A percentile compares a stretch with the other conserved stretches of the same genome.
phyloP scores from a whole-genome alignment of 2,797 vertebrate species.

The Scleropages formosus region DNA sequence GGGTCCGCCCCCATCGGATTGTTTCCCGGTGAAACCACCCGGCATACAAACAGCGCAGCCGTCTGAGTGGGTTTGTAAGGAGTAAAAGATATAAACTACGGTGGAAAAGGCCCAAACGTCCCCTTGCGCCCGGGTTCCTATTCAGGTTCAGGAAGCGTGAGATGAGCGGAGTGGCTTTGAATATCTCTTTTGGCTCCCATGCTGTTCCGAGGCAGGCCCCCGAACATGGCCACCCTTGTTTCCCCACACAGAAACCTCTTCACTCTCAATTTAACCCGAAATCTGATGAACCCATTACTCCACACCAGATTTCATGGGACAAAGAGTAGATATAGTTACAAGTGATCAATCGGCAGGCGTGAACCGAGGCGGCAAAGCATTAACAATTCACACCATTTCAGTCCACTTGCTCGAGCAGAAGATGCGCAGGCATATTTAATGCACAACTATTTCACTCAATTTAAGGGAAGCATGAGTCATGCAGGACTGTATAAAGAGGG shows the following conservation, averaged over 20 bases:
- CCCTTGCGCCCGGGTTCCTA: conserved; percentile 81
- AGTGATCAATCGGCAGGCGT: conserved; percentile 89
- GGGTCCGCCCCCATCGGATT: conserved; percentile 22
- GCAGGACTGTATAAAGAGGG: conserved; percentile 60
- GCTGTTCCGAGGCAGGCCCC: conserved; percentile 83
- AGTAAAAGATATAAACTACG: conserved; percentile 77
- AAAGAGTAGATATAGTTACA: conserved; percentile 90
- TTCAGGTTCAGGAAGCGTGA: conserved; percentile 91
- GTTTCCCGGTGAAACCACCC: conserved; percentile 30
- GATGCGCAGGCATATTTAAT: conserved; percentile 77
- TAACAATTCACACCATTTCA: conserved; percentile 96
- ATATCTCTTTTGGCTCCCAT: conserved; percentile 88
- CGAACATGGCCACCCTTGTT: conserved; percentile 82
- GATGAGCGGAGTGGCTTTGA: conserved; percentile 88
- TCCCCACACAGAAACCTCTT: conserved; percentile 85
- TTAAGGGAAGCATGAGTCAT: conserved; percentile 67
- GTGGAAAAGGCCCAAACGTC: conserved; percentile 84
- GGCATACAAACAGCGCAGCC: conserved; percentile 41
- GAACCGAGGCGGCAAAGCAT: conserved; percentile 85
- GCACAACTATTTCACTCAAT: conserved; percentile 75
- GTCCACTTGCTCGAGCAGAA: conserved; percentile 95
- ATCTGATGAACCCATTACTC: conserved; percentile 89
- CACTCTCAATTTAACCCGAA: conserved; percentile 94
- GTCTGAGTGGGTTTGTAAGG: conserved; percentile 51
- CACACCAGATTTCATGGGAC: conserved; percentile 92